phyloP scores from a whole-genome alignment of 2,797 vertebrate genomes.

The Mormyrops attenuatus region DNA sequence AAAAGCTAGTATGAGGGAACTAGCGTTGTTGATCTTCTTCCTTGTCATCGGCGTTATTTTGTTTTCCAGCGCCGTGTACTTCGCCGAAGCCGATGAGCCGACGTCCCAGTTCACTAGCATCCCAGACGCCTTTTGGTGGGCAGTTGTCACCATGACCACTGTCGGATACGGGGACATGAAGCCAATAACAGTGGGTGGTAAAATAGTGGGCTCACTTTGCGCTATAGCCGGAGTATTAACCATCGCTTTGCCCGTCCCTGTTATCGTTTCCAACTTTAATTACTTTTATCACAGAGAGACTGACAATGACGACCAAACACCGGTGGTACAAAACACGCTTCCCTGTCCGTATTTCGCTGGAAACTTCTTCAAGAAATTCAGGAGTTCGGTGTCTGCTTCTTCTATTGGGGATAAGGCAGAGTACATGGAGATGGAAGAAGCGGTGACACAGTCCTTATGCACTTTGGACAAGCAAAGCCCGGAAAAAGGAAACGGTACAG shows the following conservation, averaged over 20 bases:
- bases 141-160: constrained; percentile 98
- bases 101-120: constrained; percentile 96
- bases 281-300: constrained; percentile 99
- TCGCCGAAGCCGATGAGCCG: constrained; percentile 93
- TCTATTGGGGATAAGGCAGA: constrained; percentile 92
- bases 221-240: constrained; percentile 96
- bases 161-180: constrained; percentile 99
- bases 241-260: constrained; percentile 95
- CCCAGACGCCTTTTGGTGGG: constrained; percentile 99
- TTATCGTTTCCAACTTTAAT: constrained; percentile 99
- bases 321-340: constrained; percentile 73
- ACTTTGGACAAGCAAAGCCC: constrained; percentile 82
- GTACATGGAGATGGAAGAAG: constrained; percentile 98
- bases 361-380: constrained; percentile 82
- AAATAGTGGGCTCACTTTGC: constrained; percentile 96
- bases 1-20: constrained; percentile 93
- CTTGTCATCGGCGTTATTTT: constrained; percentile 96
- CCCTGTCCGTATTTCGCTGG: constrained; percentile 79
- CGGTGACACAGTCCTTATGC: constrained; percentile 92
- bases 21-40: constrained; percentile 96
- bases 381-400: constrained; percentile 79
- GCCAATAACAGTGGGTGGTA: constrained; percentile 95
- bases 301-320: constrained; percentile 86
- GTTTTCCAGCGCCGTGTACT: constrained; percentile 98
- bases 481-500: constrained; percentile 84